Evolutionary conservation across 1,140 invertebrate genomes (phyloP).

Genomic region (Drosophila pachea): DNA sequence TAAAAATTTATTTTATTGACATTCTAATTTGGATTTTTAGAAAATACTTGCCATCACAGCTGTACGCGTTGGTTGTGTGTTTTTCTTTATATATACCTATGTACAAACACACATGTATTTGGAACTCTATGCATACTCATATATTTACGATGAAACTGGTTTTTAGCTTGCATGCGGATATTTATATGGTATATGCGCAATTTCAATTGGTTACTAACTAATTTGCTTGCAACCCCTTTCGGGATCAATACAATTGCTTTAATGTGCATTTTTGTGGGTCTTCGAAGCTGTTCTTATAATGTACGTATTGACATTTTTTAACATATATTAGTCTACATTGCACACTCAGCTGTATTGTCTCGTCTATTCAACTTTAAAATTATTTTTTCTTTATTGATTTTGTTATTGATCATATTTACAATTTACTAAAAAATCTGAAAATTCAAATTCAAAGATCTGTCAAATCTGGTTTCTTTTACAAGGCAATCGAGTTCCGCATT

Average conservation of each 20-base stretch:
- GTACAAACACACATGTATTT: not conserved
- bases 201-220: slow-evolving; percentile 77
- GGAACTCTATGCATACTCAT: not conserved
- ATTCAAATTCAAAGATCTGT: no score
- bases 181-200: slow-evolving; percentile 65
- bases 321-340: not conserved
- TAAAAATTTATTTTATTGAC: slow-evolving; percentile 75
- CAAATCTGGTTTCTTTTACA: no score
- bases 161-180: slow-evolving; percentile 28
- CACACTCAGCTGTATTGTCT: not conserved
- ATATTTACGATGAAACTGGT: slow-evolving; percentile 33
- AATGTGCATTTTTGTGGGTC: slow-evolving; percentile 14
- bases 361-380: no score
- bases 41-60: slow-evolving; percentile 34
- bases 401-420: no score
- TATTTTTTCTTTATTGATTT: no score
- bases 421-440: no score
- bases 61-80: slow-evolving; percentile 11
- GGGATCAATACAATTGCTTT: not conserved
- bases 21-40: slow-evolving; percentile 76
- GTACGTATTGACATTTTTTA: slow-evolving; percentile 30
- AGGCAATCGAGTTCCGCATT: no score
- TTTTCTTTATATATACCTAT: slow-evolving; percentile 9
- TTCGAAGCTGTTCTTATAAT: slow-evolving; percentile 39
- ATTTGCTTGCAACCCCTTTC: slow-evolving; percentile 58